These are phyloP conservation scores for Eupithecia exiguata DNA, from an alignment of 2,888 invertebrate species.

Conservation along the genomic window DNA sequence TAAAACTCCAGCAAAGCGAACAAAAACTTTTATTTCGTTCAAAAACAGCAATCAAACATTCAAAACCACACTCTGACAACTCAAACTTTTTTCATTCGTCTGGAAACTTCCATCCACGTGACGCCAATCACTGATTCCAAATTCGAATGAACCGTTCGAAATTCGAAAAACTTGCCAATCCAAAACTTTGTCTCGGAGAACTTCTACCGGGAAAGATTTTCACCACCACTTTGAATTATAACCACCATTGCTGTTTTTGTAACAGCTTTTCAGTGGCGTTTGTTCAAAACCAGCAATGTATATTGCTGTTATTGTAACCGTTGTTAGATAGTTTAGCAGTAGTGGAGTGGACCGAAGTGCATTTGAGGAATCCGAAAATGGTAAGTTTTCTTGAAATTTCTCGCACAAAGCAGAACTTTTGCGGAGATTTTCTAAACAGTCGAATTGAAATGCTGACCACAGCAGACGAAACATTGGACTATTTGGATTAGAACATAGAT, in stretches of 20 bases:
- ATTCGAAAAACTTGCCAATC: conserved; percentile 41
- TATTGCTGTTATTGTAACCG: background rate
- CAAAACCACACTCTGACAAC: conserved; percentile 22
- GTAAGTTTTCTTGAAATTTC: background rate
- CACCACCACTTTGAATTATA: background rate
- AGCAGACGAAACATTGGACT: background rate
- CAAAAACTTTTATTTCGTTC: conserved; percentile 15
- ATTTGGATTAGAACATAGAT: background rate
- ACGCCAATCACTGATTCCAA: conserved; percentile 42
- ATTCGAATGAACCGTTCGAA: conserved; percentile 37
- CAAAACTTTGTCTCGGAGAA: conserved; percentile 36
- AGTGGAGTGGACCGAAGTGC: background rate
- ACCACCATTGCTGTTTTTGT: conserved; percentile 5
- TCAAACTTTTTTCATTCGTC: conserved; percentile 38
- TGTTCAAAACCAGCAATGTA: background rate
- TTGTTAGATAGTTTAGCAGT: background rate
- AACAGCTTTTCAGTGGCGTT: background rate
- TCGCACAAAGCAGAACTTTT: background rate
- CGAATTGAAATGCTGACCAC: background rate
- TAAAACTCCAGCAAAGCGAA: background rate
- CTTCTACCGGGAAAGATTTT: conserved; percentile 23
- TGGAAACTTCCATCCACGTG: conserved; percentile 36
- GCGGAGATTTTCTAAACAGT: background rate
- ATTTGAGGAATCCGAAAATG: background rate
- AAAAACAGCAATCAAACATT: conserved; percentile 21